Conservation (phyloP, 2,797 vertebrate species). For the Nothura maculosa region DNA sequence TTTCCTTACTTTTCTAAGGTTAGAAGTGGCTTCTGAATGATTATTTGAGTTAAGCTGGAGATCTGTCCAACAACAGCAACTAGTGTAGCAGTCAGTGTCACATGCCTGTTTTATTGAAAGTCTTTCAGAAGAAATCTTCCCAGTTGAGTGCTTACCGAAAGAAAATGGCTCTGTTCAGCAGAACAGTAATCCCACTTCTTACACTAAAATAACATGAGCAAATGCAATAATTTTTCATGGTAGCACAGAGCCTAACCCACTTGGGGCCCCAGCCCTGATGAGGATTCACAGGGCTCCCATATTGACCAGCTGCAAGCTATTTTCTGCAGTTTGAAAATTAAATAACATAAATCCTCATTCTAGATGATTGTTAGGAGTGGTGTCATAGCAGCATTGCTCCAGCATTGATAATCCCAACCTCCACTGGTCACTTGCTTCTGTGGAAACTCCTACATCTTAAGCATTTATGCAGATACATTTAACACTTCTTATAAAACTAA, state of each 20-base stretch:
- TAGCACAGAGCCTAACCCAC: neutral
- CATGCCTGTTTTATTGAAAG: neutral
- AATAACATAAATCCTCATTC: neutral
- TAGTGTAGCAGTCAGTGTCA: fast-evolving
- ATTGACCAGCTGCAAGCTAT: neutral
- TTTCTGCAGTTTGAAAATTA: neutral
- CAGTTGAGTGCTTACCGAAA: neutral
- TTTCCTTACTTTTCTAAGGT: neutral
- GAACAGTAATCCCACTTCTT: neutral
- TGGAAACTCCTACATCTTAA: neutral
- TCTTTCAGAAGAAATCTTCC: neutral
- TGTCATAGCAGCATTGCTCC: neutral
- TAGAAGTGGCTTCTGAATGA: neutral
- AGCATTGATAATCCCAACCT: neutral
- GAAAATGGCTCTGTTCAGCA: neutral
- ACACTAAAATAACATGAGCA: neutral
- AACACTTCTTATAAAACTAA: slow-evolving; percentile 13
- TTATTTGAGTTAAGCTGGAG: neutral
- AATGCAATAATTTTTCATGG: neutral
- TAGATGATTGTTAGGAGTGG: neutral
- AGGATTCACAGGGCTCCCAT: neutral
- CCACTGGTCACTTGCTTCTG: neutral
- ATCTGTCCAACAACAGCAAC: fast-evolving
- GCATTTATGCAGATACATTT: neutral
- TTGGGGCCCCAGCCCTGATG: neutral